phyloP scores from a whole-genome alignment of 2,888 invertebrate genomes.

The Hanleya hanleyi region DNA sequence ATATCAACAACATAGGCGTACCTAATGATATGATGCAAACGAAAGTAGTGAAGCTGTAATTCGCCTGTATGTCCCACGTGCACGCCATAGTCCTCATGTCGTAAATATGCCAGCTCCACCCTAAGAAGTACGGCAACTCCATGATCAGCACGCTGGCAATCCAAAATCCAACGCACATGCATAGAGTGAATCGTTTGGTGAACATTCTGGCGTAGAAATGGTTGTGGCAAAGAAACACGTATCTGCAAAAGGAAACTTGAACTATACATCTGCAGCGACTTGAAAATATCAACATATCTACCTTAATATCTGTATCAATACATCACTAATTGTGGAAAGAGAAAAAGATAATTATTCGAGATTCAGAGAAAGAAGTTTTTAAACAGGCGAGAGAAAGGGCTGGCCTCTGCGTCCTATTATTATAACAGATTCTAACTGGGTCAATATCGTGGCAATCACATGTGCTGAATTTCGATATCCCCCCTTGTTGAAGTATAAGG shows the following conservation, averaged over 20 bases:
- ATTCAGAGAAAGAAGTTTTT: too few relatives aligned
- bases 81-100: slow-evolving; percentile 54
- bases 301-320: too few relatives aligned
- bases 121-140: slow-evolving; percentile 52
- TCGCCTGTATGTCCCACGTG: slow-evolving; percentile 48
- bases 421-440: too few relatives aligned
- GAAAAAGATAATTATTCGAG: too few relatives aligned
- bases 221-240: slow-evolving; percentile 43
- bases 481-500: too few relatives aligned
- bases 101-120: slow-evolving; percentile 53
- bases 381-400: too few relatives aligned
- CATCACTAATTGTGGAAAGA: too few relatives aligned
- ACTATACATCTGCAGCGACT: too few relatives aligned
- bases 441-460: too few relatives aligned
- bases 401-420: too few relatives aligned
- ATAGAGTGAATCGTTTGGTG: slow-evolving; percentile 39
- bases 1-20: slow-evolving; percentile 42
- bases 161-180: slow-evolving; percentile 45
- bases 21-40: slow-evolving; percentile 40
- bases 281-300: too few relatives aligned
- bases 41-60: slow-evolving; percentile 49
- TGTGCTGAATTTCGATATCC: too few relatives aligned
- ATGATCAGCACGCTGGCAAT: slow-evolving; percentile 27
- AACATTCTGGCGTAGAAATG: slow-evolving; percentile 41
- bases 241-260: slow-evolving; percentile 38